Conservation (phyloP, 2,797 vertebrate species). For the Ara ararauna region DNA sequence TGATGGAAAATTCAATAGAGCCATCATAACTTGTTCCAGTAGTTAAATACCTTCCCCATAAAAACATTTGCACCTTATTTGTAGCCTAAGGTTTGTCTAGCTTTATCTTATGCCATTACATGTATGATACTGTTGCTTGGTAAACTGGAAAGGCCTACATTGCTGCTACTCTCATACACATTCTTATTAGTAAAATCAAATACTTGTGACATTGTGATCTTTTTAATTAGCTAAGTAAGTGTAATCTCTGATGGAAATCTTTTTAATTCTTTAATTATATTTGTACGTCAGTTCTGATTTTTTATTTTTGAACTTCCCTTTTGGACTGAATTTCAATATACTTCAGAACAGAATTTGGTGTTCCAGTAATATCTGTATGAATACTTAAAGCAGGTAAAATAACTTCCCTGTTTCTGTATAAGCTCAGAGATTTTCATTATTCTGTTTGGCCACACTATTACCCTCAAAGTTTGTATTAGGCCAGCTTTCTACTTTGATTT, state of each 20-base stretch:
- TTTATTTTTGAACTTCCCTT: background rate
- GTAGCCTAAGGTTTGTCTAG: conserved; percentile 24
- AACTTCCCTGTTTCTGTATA: conserved; percentile 3
- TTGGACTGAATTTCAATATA: background rate
- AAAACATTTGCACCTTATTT: conserved; percentile 62
- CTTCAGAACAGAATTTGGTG: background rate
- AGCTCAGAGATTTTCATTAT: conserved; percentile 14
- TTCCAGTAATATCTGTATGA: background rate
- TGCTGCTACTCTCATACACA: background rate
- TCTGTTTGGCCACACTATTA: background rate
- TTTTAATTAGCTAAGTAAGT: background rate
- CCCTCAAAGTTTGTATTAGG: background rate
- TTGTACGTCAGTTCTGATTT: background rate
- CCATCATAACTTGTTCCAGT: conserved; percentile 58
- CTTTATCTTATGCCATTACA: conserved; percentile 4
- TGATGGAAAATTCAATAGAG: conserved; percentile 39
- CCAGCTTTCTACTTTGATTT: conserved; percentile 1
- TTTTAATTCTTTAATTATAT: background rate
- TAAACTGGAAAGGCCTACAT: background rate
- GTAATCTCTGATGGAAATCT: background rate
- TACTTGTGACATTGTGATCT: background rate
- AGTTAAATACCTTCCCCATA: conserved; percentile 64
- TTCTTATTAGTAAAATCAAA: background rate
- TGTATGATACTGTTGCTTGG: background rate
- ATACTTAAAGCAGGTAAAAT: conserved; percentile 6